Conservation (phyloP, 2,888 invertebrate species). For the Lampropteryx suffumata region DNA sequence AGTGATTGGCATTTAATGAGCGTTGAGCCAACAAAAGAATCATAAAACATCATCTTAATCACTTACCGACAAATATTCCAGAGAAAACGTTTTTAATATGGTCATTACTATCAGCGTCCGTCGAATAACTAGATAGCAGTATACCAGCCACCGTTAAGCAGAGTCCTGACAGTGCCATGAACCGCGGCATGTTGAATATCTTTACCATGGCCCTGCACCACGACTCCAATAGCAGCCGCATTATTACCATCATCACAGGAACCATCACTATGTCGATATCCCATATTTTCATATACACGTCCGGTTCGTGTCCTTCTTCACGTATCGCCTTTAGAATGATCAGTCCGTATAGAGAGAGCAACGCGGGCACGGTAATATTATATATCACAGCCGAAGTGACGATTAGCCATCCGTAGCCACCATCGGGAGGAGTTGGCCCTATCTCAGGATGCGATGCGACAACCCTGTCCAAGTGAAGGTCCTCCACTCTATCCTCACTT, state of each 20-base stretch:
- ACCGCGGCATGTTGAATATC: conserved; percentile 82
- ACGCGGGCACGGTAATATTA: conserved; percentile 83
- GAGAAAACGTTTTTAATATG: conserved; percentile 76
- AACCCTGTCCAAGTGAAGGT: conserved; percentile 81
- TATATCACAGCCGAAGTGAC: conserved; percentile 82
- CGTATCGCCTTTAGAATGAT: conserved; percentile 78
- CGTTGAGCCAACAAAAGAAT: conserved; percentile 26
- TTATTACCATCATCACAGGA: conserved; percentile 83
- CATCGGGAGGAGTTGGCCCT: conserved; percentile 85
- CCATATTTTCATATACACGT: conserved; percentile 76
- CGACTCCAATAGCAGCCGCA: conserved; percentile 83
- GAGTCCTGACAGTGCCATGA: conserved; percentile 81
- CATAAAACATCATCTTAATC: conserved; percentile 14
- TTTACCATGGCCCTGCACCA: conserved; percentile 82
- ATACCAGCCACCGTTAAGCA: conserved; percentile 83
- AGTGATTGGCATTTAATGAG: conserved; percentile 4
- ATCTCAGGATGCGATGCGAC: conserved; percentile 85
- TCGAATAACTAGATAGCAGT: conserved; percentile 75
- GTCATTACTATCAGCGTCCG: conserved; percentile 69
- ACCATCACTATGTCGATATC: conserved; percentile 82
- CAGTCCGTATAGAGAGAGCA: conserved; percentile 81
- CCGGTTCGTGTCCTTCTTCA: conserved; percentile 70
- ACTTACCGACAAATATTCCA: conserved; percentile 78
- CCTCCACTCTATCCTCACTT: conserved; percentile 55
- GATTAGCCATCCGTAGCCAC: conserved; percentile 87